Percentiles rank a stretch among this genome's conserved stretches.
These are phyloP conservation scores for Calliopum simillimum DNA, from an alignment of 2,888 invertebrate genomes.

Conservation along the genomic window DNA sequence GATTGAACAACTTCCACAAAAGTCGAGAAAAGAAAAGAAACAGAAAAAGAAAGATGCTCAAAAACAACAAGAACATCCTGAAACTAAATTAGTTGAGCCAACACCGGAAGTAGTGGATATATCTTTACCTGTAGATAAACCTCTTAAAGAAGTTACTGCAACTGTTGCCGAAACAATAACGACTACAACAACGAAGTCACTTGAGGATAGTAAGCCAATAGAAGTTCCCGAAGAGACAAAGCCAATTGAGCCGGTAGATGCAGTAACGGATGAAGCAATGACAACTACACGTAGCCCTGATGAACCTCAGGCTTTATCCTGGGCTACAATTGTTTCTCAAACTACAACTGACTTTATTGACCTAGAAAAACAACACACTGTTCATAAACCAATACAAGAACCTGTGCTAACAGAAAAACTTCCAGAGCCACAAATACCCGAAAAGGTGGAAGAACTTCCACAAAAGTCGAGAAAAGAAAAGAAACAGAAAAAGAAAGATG, in stretches of 20 bases:
- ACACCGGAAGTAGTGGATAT: slow-evolving; percentile 39
- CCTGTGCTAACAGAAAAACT: slow-evolving; percentile 4
- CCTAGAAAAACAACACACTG: slow-evolving; percentile 43
- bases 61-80: background rate
- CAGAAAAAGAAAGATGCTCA: background rate
- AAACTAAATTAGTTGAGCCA: slow-evolving; percentile 36
- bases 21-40: too few species aligned
- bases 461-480: too few species aligned
- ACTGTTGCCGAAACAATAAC: background rate
- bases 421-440: too few species aligned
- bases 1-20: background rate
- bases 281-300: background rate
- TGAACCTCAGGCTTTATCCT: slow-evolving; percentile 39
- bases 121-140: slow-evolving; percentile 1
- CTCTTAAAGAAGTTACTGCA: slow-evolving; percentile 30
- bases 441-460: background rate
- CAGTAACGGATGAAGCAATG: too few species aligned
- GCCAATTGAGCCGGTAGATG: too few species aligned
- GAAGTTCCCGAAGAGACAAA: too few species aligned
- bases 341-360: slow-evolving; percentile 50
- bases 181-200: too few species aligned
- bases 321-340: slow-evolving; percentile 54
- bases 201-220: too few species aligned
- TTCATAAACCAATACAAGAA: background rate
- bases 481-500: background rate